phyloP scores from a whole-genome alignment of 2,888 invertebrate species.

The Aspidiotus rigidus region DNA sequence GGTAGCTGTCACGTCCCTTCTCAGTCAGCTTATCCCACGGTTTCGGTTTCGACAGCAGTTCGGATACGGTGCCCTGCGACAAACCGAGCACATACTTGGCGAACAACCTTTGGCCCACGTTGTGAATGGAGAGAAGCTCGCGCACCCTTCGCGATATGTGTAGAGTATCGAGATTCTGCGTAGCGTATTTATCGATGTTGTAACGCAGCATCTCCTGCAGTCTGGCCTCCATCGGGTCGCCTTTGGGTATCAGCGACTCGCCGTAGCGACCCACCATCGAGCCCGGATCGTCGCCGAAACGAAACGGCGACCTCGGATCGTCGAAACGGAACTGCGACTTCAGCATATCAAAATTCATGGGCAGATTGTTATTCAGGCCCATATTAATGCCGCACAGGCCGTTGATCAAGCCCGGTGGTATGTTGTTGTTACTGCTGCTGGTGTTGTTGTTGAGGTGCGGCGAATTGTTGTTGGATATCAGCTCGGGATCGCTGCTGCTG shows the following conservation, averaged over 20 bases:
- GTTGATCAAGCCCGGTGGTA: constrained; percentile 45
- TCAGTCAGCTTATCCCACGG: constrained; percentile 99
- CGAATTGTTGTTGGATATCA: constrained; percentile 40
- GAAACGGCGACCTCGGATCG: constrained; percentile 66
- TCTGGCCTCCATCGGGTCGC: constrained; percentile 82
- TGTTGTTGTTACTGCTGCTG: constrained; percentile 43
- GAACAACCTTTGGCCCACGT: constrained; percentile 96
- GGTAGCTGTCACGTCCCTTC: constrained; percentile 96
- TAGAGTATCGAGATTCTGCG: constrained; percentile 87
- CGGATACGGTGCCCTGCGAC: constrained; percentile 96
- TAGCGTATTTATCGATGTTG: constrained; percentile 92
- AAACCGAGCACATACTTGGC: constrained; percentile 96
- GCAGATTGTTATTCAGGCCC: constrained; percentile 40
- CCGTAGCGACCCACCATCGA: constrained; percentile 75
- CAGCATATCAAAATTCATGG: constrained; percentile 44
- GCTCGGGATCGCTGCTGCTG: constrained; percentile 41
- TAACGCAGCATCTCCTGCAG: constrained; percentile 87
- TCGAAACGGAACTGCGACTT: constrained; percentile 69
- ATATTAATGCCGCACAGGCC: constrained; percentile 42
- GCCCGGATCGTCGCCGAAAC: constrained; percentile 77
- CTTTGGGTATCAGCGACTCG: constrained; percentile 71
- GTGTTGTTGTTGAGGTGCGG: constrained; percentile 45
- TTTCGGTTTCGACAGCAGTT: constrained; percentile 95
- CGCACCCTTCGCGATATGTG: constrained; percentile 87
- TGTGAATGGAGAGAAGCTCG: constrained; percentile 89